Evolutionary conservation across 2,888 invertebrate genomes (phyloP), one percentile per base, ranked within the genome.

Genomic region (Mesopsocus fuscifrons): DNA sequence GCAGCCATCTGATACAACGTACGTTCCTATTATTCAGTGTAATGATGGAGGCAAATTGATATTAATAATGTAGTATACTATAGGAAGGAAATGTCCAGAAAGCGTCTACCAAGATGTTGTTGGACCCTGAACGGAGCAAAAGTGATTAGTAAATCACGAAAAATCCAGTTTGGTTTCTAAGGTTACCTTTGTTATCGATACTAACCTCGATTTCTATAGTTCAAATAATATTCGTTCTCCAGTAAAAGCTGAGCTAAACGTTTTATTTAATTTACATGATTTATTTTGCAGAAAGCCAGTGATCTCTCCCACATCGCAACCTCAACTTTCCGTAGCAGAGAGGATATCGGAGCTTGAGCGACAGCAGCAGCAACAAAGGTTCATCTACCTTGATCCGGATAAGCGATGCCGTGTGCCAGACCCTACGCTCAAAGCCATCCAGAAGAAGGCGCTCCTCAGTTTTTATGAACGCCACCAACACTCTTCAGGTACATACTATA

Each of bases 361-460:
- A 48, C 65, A 59, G 53, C 57, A 55, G 47, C 57, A 53, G 38
- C 55, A 55, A 35, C 58, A 59, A 22, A 69, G 72, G 50, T 77
- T 75, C 54, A 70, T 75, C 3, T 80, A 74, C 54, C 59, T 78
- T 49, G 80, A 80, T 53, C 77, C 78, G 2, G 76, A 75, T 41
- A 81, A 79, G 57, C 73, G 72, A 46, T 77, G 76, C 56, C 68
- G 74, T 48, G 70, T 79, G 23, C 72, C 78, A 21, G 75, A 75
- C 56, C 68, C 79, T 6, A 77, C 82, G 1, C 59, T 84, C 22
- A 84, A 83, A 59, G 79, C 78, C 11, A 76, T 81, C 47, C 84
- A 84, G 55, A 83, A 84, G 61, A 80, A 82, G 57, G 84, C 84
- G 1, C 65, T 85, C 5, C 64, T 82, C 46, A 79, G 79, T 2